phyloP scores from a whole-genome alignment of 64 coral and sea anemone species.

The Orbicella faveolata region DNA sequence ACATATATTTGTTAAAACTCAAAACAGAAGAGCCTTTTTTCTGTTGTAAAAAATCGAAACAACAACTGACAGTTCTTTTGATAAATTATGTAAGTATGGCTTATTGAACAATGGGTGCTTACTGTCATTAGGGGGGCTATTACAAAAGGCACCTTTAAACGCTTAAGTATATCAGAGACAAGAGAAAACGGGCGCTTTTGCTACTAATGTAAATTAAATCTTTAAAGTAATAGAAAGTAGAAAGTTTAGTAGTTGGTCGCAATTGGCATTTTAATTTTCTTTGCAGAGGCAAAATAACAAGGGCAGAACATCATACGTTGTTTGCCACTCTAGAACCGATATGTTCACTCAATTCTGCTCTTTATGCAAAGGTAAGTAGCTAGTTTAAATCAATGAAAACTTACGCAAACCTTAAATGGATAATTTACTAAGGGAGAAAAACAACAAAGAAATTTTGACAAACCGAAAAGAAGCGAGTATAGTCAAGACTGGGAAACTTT shows the following conservation, averaged over 20 bases:
- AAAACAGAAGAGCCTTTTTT: not conserved
- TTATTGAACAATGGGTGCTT: no score
- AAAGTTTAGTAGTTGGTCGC: not conserved
- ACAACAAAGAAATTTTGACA: no score
- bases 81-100: not conserved
- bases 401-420: no score
- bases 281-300: conserved; percentile 43
- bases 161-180: no score
- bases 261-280: not conserved
- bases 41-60: not conserved
- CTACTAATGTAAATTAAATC: no score
- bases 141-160: no score
- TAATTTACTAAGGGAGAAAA: no score
- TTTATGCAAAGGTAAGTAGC: conserved; percentile 57
- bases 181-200: no score
- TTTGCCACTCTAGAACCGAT: conserved; percentile 66
- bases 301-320: conserved; percentile 62
- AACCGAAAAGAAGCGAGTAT: no score
- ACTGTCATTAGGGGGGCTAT: no score
- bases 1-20: not conserved
- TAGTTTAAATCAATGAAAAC: not conserved
- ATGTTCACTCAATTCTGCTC: conserved; percentile 50
- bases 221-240: no score
- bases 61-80: not conserved
- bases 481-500: no score